Evolutionary conservation across 2,888 invertebrate species (phyloP).

Genomic region (Protodeltote pygarga): DNA sequence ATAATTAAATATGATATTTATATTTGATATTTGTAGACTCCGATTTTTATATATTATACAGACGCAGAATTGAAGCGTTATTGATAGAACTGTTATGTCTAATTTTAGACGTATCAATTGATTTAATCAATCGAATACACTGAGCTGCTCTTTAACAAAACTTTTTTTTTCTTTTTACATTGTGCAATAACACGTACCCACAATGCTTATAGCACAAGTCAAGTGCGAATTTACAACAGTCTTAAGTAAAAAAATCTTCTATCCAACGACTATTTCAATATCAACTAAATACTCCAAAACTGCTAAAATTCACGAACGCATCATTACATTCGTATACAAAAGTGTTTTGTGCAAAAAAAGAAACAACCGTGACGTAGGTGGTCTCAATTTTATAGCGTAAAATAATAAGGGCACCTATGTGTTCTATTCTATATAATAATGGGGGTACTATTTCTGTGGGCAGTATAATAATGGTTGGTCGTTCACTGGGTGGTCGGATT

Average conservation of each 20-base stretch:
- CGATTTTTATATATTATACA: too few species aligned
- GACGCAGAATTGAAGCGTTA: constrained; percentile 12
- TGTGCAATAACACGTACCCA: constrained; percentile 29
- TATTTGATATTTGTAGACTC: neutral
- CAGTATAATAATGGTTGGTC: constrained; percentile 73
- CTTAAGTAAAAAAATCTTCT: constrained; percentile 35
- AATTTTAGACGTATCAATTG: neutral
- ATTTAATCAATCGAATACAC: constrained; percentile 9
- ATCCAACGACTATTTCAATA: constrained; percentile 49
- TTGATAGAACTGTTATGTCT: too few species aligned
- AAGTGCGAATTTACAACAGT: constrained; percentile 43
- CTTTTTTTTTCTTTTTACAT: constrained; percentile 17
- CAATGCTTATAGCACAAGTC: constrained; percentile 32
- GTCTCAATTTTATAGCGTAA: constrained; percentile 79
- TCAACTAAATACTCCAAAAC: constrained; percentile 64
- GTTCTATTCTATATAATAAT: constrained; percentile 81
- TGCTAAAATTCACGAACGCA: constrained; percentile 81
- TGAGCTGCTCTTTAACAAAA: neutral
- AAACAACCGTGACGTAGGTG: constrained; percentile 70
- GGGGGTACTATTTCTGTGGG: constrained; percentile 77
- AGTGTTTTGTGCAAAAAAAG: constrained; percentile 65
- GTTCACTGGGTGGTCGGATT: constrained; percentile 83
- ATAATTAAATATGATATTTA: neutral
- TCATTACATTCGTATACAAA: constrained; percentile 79
- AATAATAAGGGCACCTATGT: constrained; percentile 80